Conservation (phyloP, 2,797 vertebrate genomes). For the Chelon labrosus region DNA sequence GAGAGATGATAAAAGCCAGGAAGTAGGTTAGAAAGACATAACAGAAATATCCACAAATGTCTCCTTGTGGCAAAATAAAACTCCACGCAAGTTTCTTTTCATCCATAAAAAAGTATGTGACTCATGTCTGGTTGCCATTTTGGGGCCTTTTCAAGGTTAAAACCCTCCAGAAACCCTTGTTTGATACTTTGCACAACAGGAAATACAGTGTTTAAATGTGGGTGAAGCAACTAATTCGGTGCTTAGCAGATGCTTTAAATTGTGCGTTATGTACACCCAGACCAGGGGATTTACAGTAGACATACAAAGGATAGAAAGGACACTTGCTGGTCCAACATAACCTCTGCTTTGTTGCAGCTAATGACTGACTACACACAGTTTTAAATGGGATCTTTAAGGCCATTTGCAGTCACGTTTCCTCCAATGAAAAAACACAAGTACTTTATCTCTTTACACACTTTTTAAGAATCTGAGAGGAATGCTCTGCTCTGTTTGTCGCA, state of each 20-base stretch:
- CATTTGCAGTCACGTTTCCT: slow-evolving; percentile 1
- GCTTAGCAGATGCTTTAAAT: slow-evolving; percentile 55
- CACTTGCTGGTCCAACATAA: background rate
- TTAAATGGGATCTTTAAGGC: background rate
- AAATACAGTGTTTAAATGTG: slow-evolving; percentile 33
- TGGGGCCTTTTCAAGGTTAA: slow-evolving; percentile 21
- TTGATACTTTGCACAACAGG: slow-evolving; percentile 25
- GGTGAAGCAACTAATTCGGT: slow-evolving; percentile 40
- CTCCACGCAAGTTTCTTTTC: slow-evolving; percentile 10
- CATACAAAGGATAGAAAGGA: slow-evolving; percentile 9
- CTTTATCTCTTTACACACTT: background rate
- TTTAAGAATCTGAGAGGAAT: background rate
- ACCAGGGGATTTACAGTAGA: slow-evolving; percentile 35
- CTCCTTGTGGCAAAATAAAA: slow-evolving; percentile 29
- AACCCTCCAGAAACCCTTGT: slow-evolving; percentile 1
- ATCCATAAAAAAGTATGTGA: slow-evolving; percentile 12
- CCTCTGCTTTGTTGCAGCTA: background rate
- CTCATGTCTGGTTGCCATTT: slow-evolving; percentile 44
- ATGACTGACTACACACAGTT: background rate
- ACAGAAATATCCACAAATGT: slow-evolving; percentile 30
- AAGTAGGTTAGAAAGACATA: slow-evolving; percentile 18
- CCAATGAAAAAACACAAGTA: fast-evolving
- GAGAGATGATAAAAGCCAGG: slow-evolving; percentile 40
- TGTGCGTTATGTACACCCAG: slow-evolving; percentile 20
- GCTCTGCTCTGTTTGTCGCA: slow-evolving; percentile 42